phyloP scores from a whole-genome alignment of 2,113 vertebrate genomes.

The Paratilapia polleni region DNA sequence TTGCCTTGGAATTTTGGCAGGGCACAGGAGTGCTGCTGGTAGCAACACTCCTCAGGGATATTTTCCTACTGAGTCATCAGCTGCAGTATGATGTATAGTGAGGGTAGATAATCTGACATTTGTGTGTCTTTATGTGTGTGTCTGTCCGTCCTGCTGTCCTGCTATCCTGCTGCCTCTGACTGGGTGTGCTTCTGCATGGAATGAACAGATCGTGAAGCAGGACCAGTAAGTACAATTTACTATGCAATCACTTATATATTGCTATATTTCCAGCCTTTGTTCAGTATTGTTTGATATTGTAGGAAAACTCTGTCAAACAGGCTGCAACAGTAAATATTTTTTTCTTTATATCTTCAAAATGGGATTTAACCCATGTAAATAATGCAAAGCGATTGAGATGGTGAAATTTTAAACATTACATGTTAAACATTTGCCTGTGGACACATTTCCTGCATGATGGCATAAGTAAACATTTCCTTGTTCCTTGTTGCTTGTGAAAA shows the following conservation, averaged over 20 bases:
- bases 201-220: constrained; percentile 81
- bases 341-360: background rate
- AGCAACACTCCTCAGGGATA: constrained; percentile 37
- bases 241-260: background rate
- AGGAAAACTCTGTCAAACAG: no score
- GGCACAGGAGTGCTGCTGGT: constrained; percentile 23
- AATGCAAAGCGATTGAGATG: no score
- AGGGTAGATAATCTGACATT: constrained; percentile 32
- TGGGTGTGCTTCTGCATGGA: constrained; percentile 59
- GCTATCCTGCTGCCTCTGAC: constrained; percentile 50
- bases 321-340: background rate
- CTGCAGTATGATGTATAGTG: constrained; percentile 40
- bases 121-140: constrained; percentile 34
- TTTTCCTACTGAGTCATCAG: constrained; percentile 55
- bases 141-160: constrained; percentile 18
- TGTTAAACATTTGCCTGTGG: background rate
- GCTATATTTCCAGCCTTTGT: background rate
- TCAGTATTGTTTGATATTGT: background rate
- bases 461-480: background rate
- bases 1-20: constrained; percentile 45
- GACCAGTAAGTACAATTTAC: constrained; percentile 79
- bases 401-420: no score
- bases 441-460: background rate
- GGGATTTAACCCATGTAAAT: background rate
- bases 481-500: background rate